A percentile compares a stretch with the other conserved stretches of the same genome.
Evolutionary conservation across 2,113 vertebrate genomes (phyloP).

Genomic region (Corythornis madagascariensis): DNA sequence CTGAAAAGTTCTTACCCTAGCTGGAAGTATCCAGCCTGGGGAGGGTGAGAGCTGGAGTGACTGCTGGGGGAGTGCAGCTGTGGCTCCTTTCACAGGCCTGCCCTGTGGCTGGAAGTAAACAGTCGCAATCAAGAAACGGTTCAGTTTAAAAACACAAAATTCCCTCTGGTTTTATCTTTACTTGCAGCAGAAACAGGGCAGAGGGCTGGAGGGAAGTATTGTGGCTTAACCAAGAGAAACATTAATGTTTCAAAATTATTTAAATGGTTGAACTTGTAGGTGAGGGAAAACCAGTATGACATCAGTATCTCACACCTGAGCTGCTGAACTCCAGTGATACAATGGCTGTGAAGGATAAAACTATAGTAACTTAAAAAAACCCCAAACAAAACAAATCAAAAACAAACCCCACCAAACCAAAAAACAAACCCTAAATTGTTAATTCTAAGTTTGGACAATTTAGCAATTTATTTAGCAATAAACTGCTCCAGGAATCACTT

Average conservation of each 20-base stretch:
- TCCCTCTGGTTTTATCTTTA: neutral
- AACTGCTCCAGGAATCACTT: slow-evolving; percentile 37
- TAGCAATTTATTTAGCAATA: slow-evolving; percentile 3
- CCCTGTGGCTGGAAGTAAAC: neutral
- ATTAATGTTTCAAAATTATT: neutral
- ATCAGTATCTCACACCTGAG: neutral
- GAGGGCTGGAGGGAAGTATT: neutral
- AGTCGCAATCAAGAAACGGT: neutral
- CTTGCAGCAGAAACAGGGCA: neutral
- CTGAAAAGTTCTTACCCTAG: neutral
- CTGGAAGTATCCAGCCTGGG: neutral
- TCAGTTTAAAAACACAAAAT: neutral
- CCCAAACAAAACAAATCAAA: too few relatives aligned
- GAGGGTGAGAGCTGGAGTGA: neutral
- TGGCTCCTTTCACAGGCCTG: neutral
- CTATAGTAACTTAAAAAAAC: neutral
- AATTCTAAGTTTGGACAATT: neutral
- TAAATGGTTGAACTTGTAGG: neutral
- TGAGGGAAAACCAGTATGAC: neutral
- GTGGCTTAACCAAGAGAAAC: neutral
- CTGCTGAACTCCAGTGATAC: neutral
- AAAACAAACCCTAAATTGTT: neutral
- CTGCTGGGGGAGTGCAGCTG: neutral
- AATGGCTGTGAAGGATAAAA: slow-evolving; percentile 4
- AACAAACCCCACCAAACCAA: neutral